phyloP scores from a whole-genome alignment of 2,113 vertebrate species.

The Echinops telfairi region DNA sequence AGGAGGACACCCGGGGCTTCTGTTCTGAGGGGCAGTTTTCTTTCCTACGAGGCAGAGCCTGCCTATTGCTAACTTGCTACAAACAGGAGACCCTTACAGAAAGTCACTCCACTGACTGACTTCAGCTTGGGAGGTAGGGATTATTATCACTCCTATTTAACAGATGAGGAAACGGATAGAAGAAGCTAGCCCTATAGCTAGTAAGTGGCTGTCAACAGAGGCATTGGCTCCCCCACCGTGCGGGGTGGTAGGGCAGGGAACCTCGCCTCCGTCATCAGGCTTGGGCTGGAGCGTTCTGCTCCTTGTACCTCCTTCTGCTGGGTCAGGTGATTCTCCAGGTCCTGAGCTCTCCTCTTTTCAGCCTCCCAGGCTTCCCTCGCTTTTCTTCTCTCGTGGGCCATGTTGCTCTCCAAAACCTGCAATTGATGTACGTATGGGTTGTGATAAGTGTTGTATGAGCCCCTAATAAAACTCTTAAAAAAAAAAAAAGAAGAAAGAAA shows the following conservation, averaged over 20 bases:
- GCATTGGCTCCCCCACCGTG: accelerated
- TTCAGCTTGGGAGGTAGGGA: neutral
- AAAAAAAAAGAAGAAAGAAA: no score
- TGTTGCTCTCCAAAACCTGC: conserved; percentile 77
- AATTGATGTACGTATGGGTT: no score
- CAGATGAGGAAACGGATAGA: neutral
- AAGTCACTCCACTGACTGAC: no score
- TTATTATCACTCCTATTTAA: neutral
- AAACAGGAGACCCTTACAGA: neutral
- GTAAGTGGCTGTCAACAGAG: neutral
- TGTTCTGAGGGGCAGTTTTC: neutral
- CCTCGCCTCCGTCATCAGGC: accelerated
- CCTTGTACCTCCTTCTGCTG: conserved; percentile 83
- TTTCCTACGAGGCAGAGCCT: neutral
- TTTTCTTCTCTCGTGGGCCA: conserved; percentile 80
- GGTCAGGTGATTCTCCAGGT: conserved; percentile 80
- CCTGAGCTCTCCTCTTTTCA: conserved; percentile 76
- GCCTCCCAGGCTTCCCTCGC: conserved; percentile 67
- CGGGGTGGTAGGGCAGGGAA: accelerated
- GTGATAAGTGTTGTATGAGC: no score
- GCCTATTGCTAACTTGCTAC: neutral
- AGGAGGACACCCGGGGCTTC: neutral
- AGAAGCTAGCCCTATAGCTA: neutral
- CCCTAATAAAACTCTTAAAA: no score
- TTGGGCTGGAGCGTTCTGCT: neutral